Base-by-base conservation (phyloP, 2,113 vertebrate genomes). In the Gymnorhina tibicen region DNA sequence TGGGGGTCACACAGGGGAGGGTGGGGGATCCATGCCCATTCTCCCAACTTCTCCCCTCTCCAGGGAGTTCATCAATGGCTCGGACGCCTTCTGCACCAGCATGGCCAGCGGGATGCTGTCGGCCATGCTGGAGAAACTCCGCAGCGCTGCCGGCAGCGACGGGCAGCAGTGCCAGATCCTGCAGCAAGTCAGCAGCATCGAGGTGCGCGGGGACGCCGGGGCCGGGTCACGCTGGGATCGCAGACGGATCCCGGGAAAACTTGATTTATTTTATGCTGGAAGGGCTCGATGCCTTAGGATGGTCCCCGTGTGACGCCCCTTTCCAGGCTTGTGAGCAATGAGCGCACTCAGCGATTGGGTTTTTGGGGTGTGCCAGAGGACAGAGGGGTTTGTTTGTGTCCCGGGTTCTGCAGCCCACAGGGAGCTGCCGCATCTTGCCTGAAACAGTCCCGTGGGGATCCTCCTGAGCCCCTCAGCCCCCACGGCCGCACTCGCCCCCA, bases 51-150 rank as follows among this genome's bases (percentile, higher is more conserved):
- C 39, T 58, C 59, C 39, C 30, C 26, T 58, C 17, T 72, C 16
- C 94, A 98, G 98, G 98, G 98, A 98, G 86, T 98, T 98, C 93
- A 88, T 98, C 93, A 93, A 88, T 10, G 95, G 96, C 85, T 95
- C 97, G 1, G 98, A 98, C 0, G 8, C 95, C 52, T 98, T 98
- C 97, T 98, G 96, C 87, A 93, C 78, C 95, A 94, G 92, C 39
- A 9, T 97, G 95, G 98, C 98, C 37, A 75, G 81, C 2, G 20
- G 94, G 47, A 82, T 98, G 46, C 95, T 98, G 84, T 97, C 96
- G 0, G 95, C 95, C 89, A 97, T 98, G 78, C 85, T 98, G 97
- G 97, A 98, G 92, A 96, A 88, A 44, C 97, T 98, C 53, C 97
- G 91, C 76, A 21, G 96, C 5, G 37, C 84, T 0, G 92, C 97